These are phyloP conservation scores for Acropora yongei DNA, from an alignment of 64 coral and sea anemone species.

Conservation along the genomic window DNA sequence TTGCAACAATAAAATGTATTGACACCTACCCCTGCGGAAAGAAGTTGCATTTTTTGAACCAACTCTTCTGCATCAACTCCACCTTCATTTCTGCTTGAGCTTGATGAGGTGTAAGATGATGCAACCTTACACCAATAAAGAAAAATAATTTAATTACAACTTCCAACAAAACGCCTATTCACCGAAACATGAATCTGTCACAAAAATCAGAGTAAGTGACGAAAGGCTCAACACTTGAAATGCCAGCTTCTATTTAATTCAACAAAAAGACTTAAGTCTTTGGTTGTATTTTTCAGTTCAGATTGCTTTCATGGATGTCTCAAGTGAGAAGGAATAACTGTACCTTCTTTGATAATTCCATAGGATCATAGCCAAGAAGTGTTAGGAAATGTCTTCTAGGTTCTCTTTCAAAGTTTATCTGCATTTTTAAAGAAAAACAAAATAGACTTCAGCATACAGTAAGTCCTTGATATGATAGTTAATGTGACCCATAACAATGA, in stretches of 20 bases:
- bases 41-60: slow-evolving; percentile 85
- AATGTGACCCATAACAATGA: no score
- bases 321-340: not conserved
- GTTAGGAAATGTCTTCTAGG: slow-evolving; percentile 93
- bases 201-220: no score
- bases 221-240: no score
- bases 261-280: no score
- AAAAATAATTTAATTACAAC: not conserved
- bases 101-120: slow-evolving; percentile 41
- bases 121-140: slow-evolving; percentile 59
- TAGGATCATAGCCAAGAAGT: slow-evolving; percentile 90
- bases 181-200: not conserved
- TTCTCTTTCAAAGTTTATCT: slow-evolving; percentile 99
- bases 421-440: slow-evolving; percentile 18
- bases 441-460: no score
- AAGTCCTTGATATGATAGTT: no score
- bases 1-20: not conserved
- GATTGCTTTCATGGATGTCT: not conserved
- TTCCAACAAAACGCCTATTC: not conserved
- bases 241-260: no score
- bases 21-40: slow-evolving; percentile 74
- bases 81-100: slow-evolving; percentile 42
- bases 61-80: slow-evolving; percentile 86
- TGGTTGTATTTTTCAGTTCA: no score
- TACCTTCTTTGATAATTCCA: slow-evolving; percentile 93